These are phyloP conservation scores for Molossus alvarezi DNA, from an alignment of 2,797 vertebrate genomes.

Conservation along the genomic window DNA sequence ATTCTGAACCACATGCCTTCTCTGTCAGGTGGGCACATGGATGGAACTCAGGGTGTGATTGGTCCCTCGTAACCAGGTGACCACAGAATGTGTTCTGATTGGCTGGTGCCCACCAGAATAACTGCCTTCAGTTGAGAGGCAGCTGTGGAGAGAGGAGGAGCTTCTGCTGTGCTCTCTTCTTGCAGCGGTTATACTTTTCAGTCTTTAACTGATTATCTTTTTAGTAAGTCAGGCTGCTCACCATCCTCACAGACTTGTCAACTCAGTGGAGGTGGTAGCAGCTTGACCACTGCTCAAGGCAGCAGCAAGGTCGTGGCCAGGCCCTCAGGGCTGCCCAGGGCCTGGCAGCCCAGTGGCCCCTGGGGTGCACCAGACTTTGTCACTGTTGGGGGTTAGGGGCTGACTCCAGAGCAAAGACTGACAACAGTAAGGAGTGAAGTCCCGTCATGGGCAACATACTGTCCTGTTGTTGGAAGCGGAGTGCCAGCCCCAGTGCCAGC, in stretches of 20 bases:
- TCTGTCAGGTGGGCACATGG: conserved; percentile 2
- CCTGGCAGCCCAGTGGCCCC: too few relatives aligned
- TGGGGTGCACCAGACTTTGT: too few relatives aligned
- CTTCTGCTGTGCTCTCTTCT: too few relatives aligned
- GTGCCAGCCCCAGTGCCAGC: conserved; percentile 91
- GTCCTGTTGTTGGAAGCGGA: conserved; percentile 96
- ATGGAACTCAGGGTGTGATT: conserved; percentile 6
- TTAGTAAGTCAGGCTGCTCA: conserved; percentile 76
- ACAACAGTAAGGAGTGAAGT: too few relatives aligned
- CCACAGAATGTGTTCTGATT: neutral
- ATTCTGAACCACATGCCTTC: conserved; percentile 59
- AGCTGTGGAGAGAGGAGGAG: too few relatives aligned
- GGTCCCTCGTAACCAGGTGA: conserved; percentile 76
- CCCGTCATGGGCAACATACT: conserved; percentile 96
- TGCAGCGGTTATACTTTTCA: too few relatives aligned
- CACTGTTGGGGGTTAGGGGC: too few relatives aligned
- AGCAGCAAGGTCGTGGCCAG: too few relatives aligned
- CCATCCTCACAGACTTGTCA: conserved; percentile 72
- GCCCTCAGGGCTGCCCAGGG: too few relatives aligned
- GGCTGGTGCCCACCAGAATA: too few relatives aligned
- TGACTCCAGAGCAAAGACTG: too few relatives aligned
- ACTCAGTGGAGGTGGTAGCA: conserved; percentile 12
- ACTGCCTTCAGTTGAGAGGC: too few relatives aligned
- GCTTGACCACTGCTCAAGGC: neutral
- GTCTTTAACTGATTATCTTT: conserved; percentile 73